phyloP scores from a whole-genome alignment of 2,797 vertebrate genomes.

The Platalea minor region DNA sequence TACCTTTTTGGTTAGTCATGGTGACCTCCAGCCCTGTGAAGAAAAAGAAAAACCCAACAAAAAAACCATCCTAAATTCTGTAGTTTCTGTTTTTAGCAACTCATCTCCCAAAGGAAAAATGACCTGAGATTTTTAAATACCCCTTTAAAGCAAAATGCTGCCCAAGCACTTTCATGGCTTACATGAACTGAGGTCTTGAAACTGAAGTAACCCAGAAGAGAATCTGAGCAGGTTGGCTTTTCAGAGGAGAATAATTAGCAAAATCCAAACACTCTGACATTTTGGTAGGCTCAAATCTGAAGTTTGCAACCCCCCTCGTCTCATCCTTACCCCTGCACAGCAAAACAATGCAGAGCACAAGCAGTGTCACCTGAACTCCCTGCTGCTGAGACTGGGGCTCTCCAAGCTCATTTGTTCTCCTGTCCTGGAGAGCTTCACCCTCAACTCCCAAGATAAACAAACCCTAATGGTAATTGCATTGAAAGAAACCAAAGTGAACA shows the following conservation, averaged over 20 bases:
- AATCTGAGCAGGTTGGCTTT: not conserved
- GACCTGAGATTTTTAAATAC: not conserved
- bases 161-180: not conserved
- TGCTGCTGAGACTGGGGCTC: fast-evolving
- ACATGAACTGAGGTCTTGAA: not conserved
- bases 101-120: not conserved
- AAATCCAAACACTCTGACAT: not conserved
- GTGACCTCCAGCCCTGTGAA: slow-evolving; percentile 29
- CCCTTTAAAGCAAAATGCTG: not conserved
- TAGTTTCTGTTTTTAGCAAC: not conserved
- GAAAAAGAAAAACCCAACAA: not conserved
- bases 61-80: not conserved
- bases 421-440: not conserved
- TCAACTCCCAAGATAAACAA: not conserved
- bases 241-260: not conserved
- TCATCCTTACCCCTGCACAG: not conserved
- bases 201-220: not conserved
- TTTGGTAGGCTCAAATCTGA: not conserved
- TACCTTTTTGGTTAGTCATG: slow-evolving; percentile 65
- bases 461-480: not conserved
- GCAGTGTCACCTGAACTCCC: not conserved
- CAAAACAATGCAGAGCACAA: not conserved
- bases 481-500: not conserved
- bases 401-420: not conserved
- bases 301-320: not conserved